Base-by-base conservation (phyloP, 1,140 invertebrate species). In the Acromyrmex echinatior region DNA sequence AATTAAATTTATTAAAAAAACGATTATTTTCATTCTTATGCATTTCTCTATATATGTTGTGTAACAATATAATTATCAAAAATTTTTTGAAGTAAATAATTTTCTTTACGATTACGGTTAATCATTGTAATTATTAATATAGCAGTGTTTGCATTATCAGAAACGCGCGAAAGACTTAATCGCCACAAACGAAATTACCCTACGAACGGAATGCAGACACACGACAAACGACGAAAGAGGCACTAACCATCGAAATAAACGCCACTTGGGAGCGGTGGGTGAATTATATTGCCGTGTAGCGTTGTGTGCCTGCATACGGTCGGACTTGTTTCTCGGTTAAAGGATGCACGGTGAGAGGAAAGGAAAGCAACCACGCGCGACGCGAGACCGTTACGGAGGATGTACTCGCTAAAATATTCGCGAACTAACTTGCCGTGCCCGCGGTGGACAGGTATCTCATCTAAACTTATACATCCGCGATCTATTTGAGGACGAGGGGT, bases 201-300 rank as follows among this genome's bases (percentile, higher is more conserved):
- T 18, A 18, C 53, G 18, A 45, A 82, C 68, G 53, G 68, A 60
- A 82, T 45, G 80, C 56, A 73, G 80, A 62, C 80, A 62, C 80
- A 73, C 80, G 56, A 49, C 68, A 49, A 82, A 82, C 80, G 74
- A 86, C n/a, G 82, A 78, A 79, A 78, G 71, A 78, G 81, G 60
- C 58, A 78, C 82, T 86, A 78, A 86, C 62, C 82, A 78, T 77
- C 60, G 82, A 78, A 77, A 86, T 77, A 79, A 65, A 86, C 53
- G 84, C 68, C 80, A 74, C 80, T 82, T 74, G 80, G 68, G 80
- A 73, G 35, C 21, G 53, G 28, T 45, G 79, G 56, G 53, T 82
- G 80, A 82, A 25, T 82, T 74, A 74, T 82, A 82, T 14, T 12
- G 53, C 25, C 58, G 25, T 49, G 53, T 82, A 74, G 25, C 39